Percentiles rank a stretch among this genome's conserved stretches.
phyloP scores from a whole-genome alignment of 2,888 invertebrate genomes.

The Acheta domesticus region DNA sequence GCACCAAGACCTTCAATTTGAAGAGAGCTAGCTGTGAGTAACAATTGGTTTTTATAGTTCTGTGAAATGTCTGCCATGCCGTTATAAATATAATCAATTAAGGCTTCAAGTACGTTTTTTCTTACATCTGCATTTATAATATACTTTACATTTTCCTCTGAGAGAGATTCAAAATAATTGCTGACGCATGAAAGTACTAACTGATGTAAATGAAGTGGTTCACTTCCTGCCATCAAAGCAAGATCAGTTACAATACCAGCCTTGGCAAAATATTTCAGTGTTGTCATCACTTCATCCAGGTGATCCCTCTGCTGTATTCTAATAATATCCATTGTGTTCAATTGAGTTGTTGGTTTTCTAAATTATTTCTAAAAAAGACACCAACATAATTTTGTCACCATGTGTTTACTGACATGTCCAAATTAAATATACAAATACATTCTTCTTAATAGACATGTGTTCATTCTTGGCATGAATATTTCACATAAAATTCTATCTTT shows the following conservation, averaged over 20 bases:
- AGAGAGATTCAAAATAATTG: conserved; percentile 25
- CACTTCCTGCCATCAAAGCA: conserved; percentile 27
- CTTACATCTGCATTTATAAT: neutral
- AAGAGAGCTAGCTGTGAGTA: conserved; percentile 23
- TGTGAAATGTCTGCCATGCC: conserved; percentile 24
- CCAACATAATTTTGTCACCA: too few relatives aligned
- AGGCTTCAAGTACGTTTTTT: conserved; percentile 4
- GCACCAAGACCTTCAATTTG: conserved; percentile 18
- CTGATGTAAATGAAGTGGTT: conserved; percentile 27
- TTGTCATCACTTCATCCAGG: conserved; percentile 25
- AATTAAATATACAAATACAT: too few relatives aligned
- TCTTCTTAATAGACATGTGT: too few relatives aligned
- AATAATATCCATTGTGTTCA: too few relatives aligned
- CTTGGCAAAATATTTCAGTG: conserved; percentile 26
- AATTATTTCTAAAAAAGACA: too few relatives aligned
- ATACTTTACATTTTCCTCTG: conserved; percentile 18
- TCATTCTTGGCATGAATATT: too few relatives aligned
- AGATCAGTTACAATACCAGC: conserved; percentile 29
- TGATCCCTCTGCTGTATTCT: conserved; percentile 26
- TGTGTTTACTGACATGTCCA: too few relatives aligned
- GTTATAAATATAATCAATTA: conserved; percentile 31
- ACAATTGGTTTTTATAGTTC: too few relatives aligned
- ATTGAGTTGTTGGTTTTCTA: too few relatives aligned
- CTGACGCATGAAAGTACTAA: conserved; percentile 29
- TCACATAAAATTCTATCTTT: too few relatives aligned